Percentiles rank a stretch among this genome's conserved stretches.
Conservation (phyloP, 2,797 vertebrate genomes). For the Chrysocyon brachyurus region DNA sequence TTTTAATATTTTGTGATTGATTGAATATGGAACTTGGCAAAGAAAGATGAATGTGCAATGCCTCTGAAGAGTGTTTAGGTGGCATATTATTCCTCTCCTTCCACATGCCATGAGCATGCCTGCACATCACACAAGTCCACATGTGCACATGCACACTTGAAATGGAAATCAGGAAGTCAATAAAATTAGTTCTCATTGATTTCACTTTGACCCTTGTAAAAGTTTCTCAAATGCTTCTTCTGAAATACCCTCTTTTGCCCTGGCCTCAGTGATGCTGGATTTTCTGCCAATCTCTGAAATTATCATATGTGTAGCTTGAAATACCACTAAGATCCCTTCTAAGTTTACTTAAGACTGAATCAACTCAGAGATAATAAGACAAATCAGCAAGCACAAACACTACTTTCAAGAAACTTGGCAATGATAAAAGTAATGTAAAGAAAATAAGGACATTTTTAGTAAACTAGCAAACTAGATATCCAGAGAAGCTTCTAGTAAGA, state of each 20-base stretch:
- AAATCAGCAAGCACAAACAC: background rate
- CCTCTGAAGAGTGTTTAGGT: background rate
- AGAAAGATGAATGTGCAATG: background rate
- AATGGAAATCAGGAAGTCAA: background rate
- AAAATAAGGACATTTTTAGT: background rate
- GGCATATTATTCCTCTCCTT: background rate
- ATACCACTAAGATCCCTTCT: background rate
- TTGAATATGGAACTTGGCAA: background rate
- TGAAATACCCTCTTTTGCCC: background rate
- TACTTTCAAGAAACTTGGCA: background rate
- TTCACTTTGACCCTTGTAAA: background rate
- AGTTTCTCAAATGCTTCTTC: background rate
- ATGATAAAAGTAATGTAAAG: background rate
- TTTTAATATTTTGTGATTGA: background rate
- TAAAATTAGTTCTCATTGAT: background rate
- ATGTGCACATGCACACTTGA: background rate
- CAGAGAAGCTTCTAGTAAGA: background rate
- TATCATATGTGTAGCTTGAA: background rate
- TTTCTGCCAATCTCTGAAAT: background rate
- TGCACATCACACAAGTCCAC: background rate
- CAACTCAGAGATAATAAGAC: background rate
- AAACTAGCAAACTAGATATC: background rate
- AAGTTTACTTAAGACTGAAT: background rate
- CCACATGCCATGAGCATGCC: background rate
- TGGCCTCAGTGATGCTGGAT: background rate